Evolutionary conservation across 2,797 vertebrate species (phyloP).

Genomic region (Natrix natrix): DNA sequence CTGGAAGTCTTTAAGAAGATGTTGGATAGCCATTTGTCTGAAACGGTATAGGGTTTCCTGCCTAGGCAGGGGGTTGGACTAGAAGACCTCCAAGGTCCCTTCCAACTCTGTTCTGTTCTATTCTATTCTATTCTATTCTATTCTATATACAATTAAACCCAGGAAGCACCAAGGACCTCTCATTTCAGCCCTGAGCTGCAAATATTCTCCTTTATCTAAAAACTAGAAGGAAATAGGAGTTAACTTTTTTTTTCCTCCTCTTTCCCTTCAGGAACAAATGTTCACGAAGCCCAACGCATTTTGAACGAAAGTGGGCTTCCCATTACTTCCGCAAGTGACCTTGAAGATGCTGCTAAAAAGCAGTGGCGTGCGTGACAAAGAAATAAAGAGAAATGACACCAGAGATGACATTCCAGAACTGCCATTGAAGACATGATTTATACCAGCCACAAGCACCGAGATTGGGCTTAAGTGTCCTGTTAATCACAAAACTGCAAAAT

Average conservation of each 20-base stretch:
- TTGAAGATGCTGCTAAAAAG: slow-evolving; percentile 97
- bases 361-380: slow-evolving; percentile 83
- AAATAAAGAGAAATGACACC: slow-evolving; percentile 67
- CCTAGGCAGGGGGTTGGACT: no score
- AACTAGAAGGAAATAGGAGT: background rate
- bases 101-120: no score
- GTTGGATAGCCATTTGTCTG: no score
- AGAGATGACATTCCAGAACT: slow-evolving; percentile 14
- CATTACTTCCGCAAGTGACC: slow-evolving; percentile 84
- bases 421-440: slow-evolving; percentile 6
- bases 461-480: background rate
- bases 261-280: slow-evolving; percentile 85
- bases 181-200: background rate
- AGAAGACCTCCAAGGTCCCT: no score
- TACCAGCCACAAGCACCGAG: background rate
- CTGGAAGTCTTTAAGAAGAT: no score
- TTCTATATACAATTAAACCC: background rate
- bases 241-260: background rate
- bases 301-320: slow-evolving; percentile 89
- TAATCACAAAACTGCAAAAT: background rate
- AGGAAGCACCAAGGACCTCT: background rate
- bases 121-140: no score
- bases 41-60: no score
- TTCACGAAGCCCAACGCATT: slow-evolving; percentile 89
- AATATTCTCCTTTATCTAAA: background rate